Evolutionary conservation across 2,797 vertebrate genomes (phyloP).

Genomic region (Luscinia megarhynchos): DNA sequence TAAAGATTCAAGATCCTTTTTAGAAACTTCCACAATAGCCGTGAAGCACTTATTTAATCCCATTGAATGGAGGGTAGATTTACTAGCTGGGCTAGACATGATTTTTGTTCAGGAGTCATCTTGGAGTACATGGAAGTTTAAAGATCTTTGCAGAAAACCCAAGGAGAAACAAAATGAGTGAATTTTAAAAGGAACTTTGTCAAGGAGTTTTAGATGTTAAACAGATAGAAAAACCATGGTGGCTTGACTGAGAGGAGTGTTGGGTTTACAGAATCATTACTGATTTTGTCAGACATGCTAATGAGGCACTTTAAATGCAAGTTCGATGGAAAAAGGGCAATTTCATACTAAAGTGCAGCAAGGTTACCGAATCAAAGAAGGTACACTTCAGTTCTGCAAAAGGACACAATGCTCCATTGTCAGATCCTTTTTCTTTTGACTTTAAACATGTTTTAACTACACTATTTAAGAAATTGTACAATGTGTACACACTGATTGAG

Average conservation of each 20-base stretch:
- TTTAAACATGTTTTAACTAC: conserved; percentile 72
- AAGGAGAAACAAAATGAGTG: conserved; percentile 76
- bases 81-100: conserved; percentile 80
- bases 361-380: conserved; percentile 78
- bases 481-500: conserved; percentile 51
- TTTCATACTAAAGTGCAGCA: conserved; percentile 74
- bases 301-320: conserved; percentile 77
- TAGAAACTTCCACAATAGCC: conserved; percentile 75
- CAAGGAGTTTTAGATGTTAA: conserved; percentile 77
- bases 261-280: conserved; percentile 35
- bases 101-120: conserved; percentile 82
- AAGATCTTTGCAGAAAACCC: conserved; percentile 77
- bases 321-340: conserved; percentile 74
- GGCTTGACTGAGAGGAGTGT: conserved; percentile 38
- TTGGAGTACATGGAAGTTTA: conserved; percentile 77
- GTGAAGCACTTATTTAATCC: conserved; percentile 81
- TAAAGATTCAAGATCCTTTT: conserved; percentile 74
- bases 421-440: conserved; percentile 62
- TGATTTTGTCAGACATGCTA: conserved; percentile 71
- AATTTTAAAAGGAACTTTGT: conserved; percentile 79
- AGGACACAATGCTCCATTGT: conserved; percentile 75
- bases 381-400: conserved; percentile 67
- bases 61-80: conserved; percentile 80
- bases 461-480: conserved; percentile 68
- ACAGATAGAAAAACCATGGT: conserved; percentile 68